Evolutionary conservation across 2,888 invertebrate genomes (phyloP).

Genomic region (Selenia dentaria): DNA sequence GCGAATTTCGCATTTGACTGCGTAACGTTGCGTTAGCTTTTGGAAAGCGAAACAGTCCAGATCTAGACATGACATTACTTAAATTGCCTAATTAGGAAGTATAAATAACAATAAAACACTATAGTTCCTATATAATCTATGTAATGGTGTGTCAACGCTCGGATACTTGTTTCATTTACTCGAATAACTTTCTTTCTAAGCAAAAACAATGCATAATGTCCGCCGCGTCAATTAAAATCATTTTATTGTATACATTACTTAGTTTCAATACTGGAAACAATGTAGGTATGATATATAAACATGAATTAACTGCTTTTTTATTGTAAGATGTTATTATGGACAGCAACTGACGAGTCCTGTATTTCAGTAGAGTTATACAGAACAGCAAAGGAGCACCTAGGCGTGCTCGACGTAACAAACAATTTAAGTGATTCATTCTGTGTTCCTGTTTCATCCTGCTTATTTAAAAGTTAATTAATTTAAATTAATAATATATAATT

Average conservation of each 20-base stretch:
- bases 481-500: too few species aligned
- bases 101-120: slow-evolving; percentile 25
- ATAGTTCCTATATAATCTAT: background rate
- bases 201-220: slow-evolving; percentile 15
- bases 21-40: slow-evolving; percentile 55
- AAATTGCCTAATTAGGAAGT: slow-evolving; percentile 50
- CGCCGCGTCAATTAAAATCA: slow-evolving; percentile 3
- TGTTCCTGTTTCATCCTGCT: too few species aligned
- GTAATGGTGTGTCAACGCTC: background rate
- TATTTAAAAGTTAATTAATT: too few species aligned
- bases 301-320: too few species aligned
- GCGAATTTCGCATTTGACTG: slow-evolving; percentile 61
- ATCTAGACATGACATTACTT: slow-evolving; percentile 34
- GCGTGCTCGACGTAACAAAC: too few species aligned
- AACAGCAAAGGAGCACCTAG: too few species aligned
- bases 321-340: too few species aligned
- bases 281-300: too few species aligned
- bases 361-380: too few species aligned
- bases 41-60: slow-evolving; percentile 51
- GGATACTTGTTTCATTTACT: background rate
- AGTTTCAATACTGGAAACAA: too few species aligned
- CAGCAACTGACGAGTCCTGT: too few species aligned
- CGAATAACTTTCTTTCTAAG: slow-evolving; percentile 5
- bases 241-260: background rate
- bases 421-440: too few species aligned